phyloP scores from a whole-genome alignment of 2,113 vertebrate species.

The Campylomormyrus tamandua region DNA sequence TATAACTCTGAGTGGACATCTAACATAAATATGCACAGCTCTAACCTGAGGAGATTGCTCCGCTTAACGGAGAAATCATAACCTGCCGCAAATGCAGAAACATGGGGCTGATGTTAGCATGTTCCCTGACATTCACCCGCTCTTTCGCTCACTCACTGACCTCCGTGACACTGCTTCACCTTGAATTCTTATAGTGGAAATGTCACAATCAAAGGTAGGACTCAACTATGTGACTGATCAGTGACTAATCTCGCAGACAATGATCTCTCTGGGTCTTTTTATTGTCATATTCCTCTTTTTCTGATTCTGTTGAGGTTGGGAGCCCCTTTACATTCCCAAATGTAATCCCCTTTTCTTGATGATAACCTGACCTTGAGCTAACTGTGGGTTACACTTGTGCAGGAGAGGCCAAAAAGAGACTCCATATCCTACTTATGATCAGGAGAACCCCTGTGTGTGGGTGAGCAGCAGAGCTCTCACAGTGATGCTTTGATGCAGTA shows the following conservation, averaged over 20 bases:
- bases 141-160: not conserved
- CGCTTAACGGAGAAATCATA: not conserved
- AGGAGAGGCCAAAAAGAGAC: conserved; percentile 33
- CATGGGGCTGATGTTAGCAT: not conserved
- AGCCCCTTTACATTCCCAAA: conserved; percentile 44
- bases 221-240: not conserved
- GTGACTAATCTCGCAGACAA: not conserved
- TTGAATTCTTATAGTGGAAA: not conserved
- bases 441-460: not conserved
- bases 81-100: not conserved
- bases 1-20: not conserved
- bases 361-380: conserved; percentile 62
- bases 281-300: conserved; percentile 26
- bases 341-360: conserved; percentile 50
- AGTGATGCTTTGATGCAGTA: not conserved
- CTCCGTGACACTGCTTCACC: not conserved
- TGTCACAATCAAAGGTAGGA: not conserved
- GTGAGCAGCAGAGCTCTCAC: not conserved
- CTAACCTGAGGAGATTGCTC: not conserved
- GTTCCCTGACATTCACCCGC: not conserved
- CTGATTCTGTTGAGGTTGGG: conserved; percentile 38
- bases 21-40: not conserved
- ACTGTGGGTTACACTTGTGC: conserved; percentile 63
- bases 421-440: conserved; percentile 40
- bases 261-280: not conserved